Percentiles rank a stretch among this genome's conserved stretches.
phyloP scores from a whole-genome alignment of 2,888 invertebrate genomes.

The Pheosia tremula region DNA sequence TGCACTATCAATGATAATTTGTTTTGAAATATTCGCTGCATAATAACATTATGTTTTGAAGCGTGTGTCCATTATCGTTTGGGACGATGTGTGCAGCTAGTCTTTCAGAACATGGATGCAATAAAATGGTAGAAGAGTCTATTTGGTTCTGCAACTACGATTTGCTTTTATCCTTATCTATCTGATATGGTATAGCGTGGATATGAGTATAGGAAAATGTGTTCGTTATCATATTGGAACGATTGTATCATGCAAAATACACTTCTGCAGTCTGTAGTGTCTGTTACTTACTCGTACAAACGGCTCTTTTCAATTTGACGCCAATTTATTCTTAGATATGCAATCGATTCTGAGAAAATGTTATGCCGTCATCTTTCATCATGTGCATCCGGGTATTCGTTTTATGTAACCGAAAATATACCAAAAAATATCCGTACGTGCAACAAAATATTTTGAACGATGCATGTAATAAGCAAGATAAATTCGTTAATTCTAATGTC shows the following conservation, averaged over 20 bases:
- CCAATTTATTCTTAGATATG: not conserved
- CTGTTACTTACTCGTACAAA: too few relatives aligned
- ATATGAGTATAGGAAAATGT: constrained; percentile 6
- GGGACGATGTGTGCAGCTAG: constrained; percentile 45
- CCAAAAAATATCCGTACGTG: not conserved
- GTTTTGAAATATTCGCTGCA: constrained; percentile 66
- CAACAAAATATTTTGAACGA: not conserved
- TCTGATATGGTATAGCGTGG: constrained; percentile 19
- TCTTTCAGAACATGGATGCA: constrained; percentile 53
- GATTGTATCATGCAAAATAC: not conserved
- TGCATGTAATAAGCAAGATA: too few relatives aligned
- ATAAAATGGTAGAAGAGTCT: constrained; percentile 64
- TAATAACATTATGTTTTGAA: constrained; percentile 49
- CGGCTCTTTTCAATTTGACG: too few relatives aligned
- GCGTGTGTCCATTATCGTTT: constrained; percentile 44
- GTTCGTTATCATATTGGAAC: not conserved
- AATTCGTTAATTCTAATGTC: too few relatives aligned
- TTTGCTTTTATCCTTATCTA: constrained; percentile 78
- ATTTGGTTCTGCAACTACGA: constrained; percentile 62
- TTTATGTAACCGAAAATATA: not conserved
- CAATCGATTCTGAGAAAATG: not conserved
- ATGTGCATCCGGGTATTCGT: not conserved
- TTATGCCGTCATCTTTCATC: not conserved
- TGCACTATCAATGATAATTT: constrained; percentile 54
- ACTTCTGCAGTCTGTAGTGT: too few relatives aligned